Evolutionary conservation across 1,140 invertebrate genomes (phyloP).

Genomic region (Zeugodacus cucurbitae): DNA sequence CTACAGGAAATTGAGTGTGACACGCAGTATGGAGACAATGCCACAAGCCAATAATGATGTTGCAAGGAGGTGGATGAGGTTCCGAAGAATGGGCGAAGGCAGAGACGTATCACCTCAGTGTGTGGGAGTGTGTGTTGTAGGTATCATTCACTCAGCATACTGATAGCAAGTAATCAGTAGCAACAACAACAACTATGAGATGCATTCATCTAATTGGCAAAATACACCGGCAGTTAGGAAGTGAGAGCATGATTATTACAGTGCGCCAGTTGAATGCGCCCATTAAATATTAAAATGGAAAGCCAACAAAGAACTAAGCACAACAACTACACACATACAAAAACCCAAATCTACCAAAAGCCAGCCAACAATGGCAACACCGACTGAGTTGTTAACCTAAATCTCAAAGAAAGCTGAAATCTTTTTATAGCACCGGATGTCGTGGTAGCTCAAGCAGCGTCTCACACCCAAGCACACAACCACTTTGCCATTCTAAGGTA

Average conservation of each 20-base stretch:
- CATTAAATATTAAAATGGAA: background rate
- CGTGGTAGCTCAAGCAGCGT: background rate
- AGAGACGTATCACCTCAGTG: background rate
- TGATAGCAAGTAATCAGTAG: background rate
- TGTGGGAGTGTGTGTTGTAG: background rate
- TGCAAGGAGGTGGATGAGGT: background rate
- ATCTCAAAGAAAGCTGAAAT: background rate
- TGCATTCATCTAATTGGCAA: background rate
- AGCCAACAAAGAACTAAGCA: background rate
- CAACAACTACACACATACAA: background rate
- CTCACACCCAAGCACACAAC: background rate
- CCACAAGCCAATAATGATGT: background rate
- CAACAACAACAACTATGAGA: background rate
- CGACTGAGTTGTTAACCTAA: background rate
- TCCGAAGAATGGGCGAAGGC: background rate
- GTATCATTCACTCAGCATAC: background rate
- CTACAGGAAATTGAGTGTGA: slow-evolving; percentile 12
- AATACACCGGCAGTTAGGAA: background rate
- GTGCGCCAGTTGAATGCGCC: background rate
- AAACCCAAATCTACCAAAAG: background rate
- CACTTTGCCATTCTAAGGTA: background rate
- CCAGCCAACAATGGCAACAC: background rate
- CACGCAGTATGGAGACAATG: background rate
- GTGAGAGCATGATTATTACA: background rate
- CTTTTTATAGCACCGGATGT: background rate